Evolutionary conservation across 2,888 invertebrate genomes (phyloP).

Genomic region (Stenchaetothrips biformis): DNA sequence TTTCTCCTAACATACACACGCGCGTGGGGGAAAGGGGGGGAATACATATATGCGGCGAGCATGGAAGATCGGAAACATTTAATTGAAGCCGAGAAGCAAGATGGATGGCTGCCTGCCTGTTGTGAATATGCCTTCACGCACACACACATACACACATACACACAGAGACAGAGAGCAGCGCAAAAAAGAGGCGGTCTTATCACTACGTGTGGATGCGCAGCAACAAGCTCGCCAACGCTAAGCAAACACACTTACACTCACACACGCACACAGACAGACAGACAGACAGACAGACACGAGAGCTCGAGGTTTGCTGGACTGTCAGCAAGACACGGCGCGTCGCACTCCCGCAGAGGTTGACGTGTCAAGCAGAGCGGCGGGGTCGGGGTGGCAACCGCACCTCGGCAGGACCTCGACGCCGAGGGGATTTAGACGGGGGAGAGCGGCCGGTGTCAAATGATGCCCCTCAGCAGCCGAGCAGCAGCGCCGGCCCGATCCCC

Average conservation of each 20-base stretch:
- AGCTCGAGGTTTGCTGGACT: too few species aligned
- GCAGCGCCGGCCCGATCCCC: too few species aligned
- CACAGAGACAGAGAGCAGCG: not conserved
- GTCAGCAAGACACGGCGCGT: not conserved
- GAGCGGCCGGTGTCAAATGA: not conserved
- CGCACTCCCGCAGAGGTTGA: not conserved
- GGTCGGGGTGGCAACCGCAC: too few species aligned
- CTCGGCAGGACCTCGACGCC: too few species aligned
- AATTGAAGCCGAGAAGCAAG: not conserved
- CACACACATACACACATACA: not conserved
- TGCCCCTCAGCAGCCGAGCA: not conserved
- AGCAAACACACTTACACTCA: too few species aligned
- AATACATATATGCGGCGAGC: not conserved
- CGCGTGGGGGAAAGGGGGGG: not conserved
- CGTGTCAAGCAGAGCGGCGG: too few species aligned
- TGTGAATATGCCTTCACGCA: not conserved
- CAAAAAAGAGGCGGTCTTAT: too few species aligned
- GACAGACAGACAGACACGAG: too few species aligned
- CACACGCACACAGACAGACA: too few species aligned
- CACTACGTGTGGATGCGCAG: too few species aligned
- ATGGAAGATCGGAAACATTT: constrained; percentile 11
- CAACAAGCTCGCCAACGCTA: too few species aligned
- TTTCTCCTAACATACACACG: not conserved
- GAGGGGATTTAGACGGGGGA: too few species aligned
- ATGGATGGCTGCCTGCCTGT: not conserved